Evolutionary conservation across 2,113 vertebrate genomes (phyloP).

Genomic region (Chaenocephalus aceratus): DNA sequence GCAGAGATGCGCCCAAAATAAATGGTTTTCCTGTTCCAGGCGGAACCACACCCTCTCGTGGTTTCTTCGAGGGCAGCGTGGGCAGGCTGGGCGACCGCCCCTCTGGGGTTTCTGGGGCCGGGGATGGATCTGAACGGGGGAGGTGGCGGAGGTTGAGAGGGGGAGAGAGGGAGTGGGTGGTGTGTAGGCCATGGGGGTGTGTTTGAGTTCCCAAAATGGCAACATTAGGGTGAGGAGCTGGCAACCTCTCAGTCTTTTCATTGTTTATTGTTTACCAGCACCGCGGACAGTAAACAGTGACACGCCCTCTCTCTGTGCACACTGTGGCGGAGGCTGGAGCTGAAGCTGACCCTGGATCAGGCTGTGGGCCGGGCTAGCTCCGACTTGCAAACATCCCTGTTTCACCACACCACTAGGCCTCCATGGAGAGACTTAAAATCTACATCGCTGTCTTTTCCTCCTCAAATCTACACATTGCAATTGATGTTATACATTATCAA

Average conservation of each 20-base stretch:
- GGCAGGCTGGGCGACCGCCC: slow-evolving; percentile 80
- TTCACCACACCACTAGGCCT: slow-evolving; percentile 33
- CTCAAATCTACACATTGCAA: no score
- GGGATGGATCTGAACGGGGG: slow-evolving; percentile 76
- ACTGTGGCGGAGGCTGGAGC: slow-evolving; percentile 57
- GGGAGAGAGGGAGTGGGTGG: slow-evolving; percentile 67
- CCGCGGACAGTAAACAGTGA: slow-evolving; percentile 81
- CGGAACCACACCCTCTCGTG: slow-evolving; percentile 93
- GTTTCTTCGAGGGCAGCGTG: slow-evolving; percentile 88
- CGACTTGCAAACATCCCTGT: slow-evolving; percentile 31
- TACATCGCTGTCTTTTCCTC: slow-evolving; percentile 28
- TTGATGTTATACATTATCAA: no score
- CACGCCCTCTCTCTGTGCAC: slow-evolving; percentile 74
- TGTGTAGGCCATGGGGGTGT: slow-evolving; percentile 73
- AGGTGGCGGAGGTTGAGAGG: slow-evolving; percentile 67
- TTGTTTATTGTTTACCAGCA: slow-evolving; percentile 87
- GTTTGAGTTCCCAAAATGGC: slow-evolving; percentile 84
- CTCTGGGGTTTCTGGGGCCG: slow-evolving; percentile 78
- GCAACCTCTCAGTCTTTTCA: slow-evolving; percentile 79
- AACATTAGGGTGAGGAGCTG: slow-evolving; percentile 82
- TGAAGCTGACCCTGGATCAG: slow-evolving; percentile 53
- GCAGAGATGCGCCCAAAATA: slow-evolving; percentile 95
- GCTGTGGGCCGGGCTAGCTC: slow-evolving; percentile 44
- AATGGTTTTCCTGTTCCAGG: slow-evolving; percentile 95
- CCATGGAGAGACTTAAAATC: slow-evolving; percentile 61